Conservation (phyloP, 2,797 vertebrate species). For the Holocentrus rufus region DNA sequence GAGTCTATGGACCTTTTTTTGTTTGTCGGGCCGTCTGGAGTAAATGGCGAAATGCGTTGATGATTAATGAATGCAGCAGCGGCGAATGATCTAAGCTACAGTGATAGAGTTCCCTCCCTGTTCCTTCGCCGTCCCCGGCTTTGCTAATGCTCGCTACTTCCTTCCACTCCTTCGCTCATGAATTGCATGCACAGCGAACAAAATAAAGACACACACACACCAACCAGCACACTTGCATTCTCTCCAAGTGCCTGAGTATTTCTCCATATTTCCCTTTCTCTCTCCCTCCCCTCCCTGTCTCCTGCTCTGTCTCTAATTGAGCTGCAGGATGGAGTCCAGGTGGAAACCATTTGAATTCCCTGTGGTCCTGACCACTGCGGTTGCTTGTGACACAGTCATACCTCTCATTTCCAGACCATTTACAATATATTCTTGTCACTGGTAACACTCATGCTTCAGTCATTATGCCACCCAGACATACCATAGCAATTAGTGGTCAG, state of each 20-base stretch:
- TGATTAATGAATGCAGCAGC: conserved; percentile 2
- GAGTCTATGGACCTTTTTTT: not conserved
- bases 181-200: conserved; percentile 34
- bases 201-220: conserved; percentile 34
- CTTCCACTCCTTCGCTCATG: conserved; percentile 30
- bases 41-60: conserved; percentile 2
- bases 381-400: conserved; percentile 58
- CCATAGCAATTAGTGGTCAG: conserved; percentile 60
- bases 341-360: conserved; percentile 79
- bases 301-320: conserved; percentile 62
- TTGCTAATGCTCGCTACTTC: conserved; percentile 19
- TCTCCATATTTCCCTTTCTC: conserved; percentile 2
- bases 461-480: conserved; percentile 58
- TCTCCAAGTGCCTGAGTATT: conserved; percentile 20
- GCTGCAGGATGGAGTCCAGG: conserved; percentile 70
- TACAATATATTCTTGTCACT: conserved; percentile 61
- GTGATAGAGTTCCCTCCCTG: not conserved
- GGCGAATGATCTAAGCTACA: conserved; percentile 3
- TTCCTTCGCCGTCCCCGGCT: not conserved
- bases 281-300: too few relatives aligned
- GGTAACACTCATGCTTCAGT: conserved; percentile 46
- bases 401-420: conserved; percentile 75
- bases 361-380: conserved; percentile 65
- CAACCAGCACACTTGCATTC: conserved; percentile 34
- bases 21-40: not conserved